Evolutionary conservation across 2,797 vertebrate species (phyloP).

Genomic region (Tarsius wallacei): DNA sequence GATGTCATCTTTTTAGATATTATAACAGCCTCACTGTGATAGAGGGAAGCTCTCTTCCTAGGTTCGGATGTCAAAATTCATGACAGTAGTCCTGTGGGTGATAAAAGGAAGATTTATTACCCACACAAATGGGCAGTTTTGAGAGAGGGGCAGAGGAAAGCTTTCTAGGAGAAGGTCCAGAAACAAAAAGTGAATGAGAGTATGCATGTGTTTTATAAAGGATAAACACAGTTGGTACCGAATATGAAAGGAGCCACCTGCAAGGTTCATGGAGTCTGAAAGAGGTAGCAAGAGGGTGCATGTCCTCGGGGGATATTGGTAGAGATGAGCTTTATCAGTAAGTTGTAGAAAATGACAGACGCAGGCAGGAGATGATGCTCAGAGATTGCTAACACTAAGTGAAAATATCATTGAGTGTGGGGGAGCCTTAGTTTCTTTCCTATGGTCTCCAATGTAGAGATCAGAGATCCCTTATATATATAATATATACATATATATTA

Average conservation of each 20-base stretch:
- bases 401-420: not conserved
- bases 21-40: not conserved
- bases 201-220: not conserved
- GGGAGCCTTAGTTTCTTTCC: not conserved
- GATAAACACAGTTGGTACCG: not conserved
- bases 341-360: not conserved
- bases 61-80: not conserved
- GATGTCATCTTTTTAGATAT: not conserved
- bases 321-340: not conserved
- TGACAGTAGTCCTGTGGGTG: not conserved
- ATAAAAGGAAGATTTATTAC: slow-evolving; percentile 3
- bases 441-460: not conserved
- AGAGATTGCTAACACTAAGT: not conserved
- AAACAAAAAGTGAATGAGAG: not conserved
- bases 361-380: not conserved
- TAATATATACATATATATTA: too few relatives aligned
- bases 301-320: not conserved
- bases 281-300: not conserved
- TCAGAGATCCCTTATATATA: too few relatives aligned
- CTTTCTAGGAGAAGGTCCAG: not conserved
- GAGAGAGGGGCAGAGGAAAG: not conserved
- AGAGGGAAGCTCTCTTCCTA: not conserved
- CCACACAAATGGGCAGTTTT: not conserved
- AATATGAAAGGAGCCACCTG: not conserved
- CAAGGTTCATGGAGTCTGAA: not conserved